Evolutionary conservation across 2,888 invertebrate genomes (phyloP).

Genomic region (Ophion obscuratus): DNA sequence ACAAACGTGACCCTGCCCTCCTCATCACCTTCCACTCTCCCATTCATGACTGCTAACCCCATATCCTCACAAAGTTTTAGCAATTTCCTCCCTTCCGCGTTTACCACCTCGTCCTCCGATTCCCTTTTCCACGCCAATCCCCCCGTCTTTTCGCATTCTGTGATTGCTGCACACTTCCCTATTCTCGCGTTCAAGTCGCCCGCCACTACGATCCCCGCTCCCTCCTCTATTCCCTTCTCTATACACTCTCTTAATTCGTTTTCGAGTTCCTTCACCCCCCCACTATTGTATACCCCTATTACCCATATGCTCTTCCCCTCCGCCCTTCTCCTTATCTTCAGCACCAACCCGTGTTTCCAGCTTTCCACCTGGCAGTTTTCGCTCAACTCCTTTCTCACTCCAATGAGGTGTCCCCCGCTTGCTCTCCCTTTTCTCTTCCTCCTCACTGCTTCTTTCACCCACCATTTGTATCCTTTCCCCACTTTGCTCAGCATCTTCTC

Average conservation of each 20-base stretch:
- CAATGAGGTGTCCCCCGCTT: background rate
- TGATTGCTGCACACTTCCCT: background rate
- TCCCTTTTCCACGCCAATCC: background rate
- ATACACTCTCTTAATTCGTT: too few relatives aligned
- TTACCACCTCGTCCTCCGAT: background rate
- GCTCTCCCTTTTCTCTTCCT: too few relatives aligned
- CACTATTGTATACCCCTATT: too few relatives aligned
- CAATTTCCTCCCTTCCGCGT: background rate
- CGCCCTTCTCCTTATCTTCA: background rate
- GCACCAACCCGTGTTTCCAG: slow-evolving; percentile 28
- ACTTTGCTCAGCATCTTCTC: slow-evolving; percentile 11
- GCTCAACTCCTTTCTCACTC: slow-evolving; percentile 15
- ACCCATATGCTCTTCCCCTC: too few relatives aligned
- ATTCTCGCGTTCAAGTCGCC: too few relatives aligned
- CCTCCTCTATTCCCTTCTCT: too few relatives aligned
- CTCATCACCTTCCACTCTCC: slow-evolving; percentile 34
- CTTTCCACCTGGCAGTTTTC: background rate
- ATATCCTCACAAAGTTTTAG: background rate
- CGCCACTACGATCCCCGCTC: too few relatives aligned
- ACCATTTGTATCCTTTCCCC: slow-evolving; percentile 9
- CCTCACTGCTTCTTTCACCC: too few relatives aligned
- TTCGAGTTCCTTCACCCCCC: too few relatives aligned
- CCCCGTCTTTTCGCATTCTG: background rate
- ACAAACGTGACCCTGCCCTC: slow-evolving; percentile 33
- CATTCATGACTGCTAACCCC: slow-evolving; percentile 28